Conservation (phyloP, 2,113 vertebrate species). For the Neolamprologus tretocephalus region DNA sequence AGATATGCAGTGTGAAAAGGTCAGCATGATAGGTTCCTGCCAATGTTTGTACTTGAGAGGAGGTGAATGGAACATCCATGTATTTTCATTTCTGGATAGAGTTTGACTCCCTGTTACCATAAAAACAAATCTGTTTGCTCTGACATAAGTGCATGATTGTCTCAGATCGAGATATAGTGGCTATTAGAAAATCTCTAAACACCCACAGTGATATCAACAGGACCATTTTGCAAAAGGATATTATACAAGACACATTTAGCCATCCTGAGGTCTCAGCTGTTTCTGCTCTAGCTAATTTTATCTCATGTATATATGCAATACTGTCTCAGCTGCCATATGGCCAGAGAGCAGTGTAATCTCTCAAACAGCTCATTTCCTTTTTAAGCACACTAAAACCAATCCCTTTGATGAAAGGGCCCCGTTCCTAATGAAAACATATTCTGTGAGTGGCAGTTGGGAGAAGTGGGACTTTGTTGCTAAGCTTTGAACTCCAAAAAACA, state of each 20-base stretch:
- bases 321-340: constrained; percentile 32
- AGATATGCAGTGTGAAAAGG: neutral
- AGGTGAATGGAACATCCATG: neutral
- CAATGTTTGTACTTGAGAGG: neutral
- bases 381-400: constrained; percentile 48
- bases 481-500: constrained; percentile 71
- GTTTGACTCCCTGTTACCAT: neutral
- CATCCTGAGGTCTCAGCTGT: neutral
- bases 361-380: constrained; percentile 66
- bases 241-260: neutral
- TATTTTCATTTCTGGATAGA: neutral
- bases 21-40: neutral
- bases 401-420: constrained; percentile 60
- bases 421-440: constrained; percentile 64
- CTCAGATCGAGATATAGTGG: neutral
- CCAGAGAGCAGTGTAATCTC: constrained; percentile 43
- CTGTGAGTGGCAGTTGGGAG: constrained; percentile 59
- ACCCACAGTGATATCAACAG: constrained; percentile 6
- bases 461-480: constrained; percentile 68
- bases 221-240: neutral
- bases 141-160: neutral
- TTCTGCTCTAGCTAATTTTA: constrained; percentile 25
- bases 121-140: neutral
- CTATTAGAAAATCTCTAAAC: constrained; percentile 9
- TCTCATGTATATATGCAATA: constrained; percentile 18